phyloP scores from a whole-genome alignment of 2,888 invertebrate species.

The Oeneis ivallda region DNA sequence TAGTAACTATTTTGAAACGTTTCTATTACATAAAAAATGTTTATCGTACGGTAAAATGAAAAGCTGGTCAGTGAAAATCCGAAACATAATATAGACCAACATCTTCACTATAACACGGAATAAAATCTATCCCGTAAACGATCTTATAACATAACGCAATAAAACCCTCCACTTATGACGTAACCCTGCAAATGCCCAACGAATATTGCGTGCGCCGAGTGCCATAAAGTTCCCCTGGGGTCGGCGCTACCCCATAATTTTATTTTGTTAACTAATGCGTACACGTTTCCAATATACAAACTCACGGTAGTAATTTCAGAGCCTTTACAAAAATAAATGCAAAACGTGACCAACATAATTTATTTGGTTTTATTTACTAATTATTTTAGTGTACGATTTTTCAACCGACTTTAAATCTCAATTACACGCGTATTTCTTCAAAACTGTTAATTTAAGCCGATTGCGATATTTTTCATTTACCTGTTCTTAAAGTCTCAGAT shows the following conservation, averaged over 20 bases:
- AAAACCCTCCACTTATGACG: conserved; percentile 20
- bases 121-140: conserved; percentile 19
- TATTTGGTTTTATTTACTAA: too few relatives aligned
- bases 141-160: conserved; percentile 22
- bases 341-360: not conserved
- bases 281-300: conserved; percentile 29
- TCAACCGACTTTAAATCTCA: too few relatives aligned
- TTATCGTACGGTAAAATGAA: not conserved
- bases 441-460: too few relatives aligned
- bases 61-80: not conserved
- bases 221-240: conserved; percentile 33
- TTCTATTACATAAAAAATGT: too few relatives aligned
- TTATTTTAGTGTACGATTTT: too few relatives aligned
- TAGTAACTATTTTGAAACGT: too few relatives aligned
- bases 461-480: too few relatives aligned
- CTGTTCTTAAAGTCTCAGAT: too few relatives aligned
- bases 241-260: conserved; percentile 33
- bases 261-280: conserved; percentile 36
- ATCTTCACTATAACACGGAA: conserved; percentile 18
- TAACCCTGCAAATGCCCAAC: conserved; percentile 6
- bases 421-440: too few relatives aligned
- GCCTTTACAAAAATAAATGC: not conserved
- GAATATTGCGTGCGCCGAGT: conserved; percentile 24
- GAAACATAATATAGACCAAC: conserved; percentile 6
- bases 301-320: conserved; percentile 6